Evolutionary conservation across 2,888 invertebrate species (phyloP), one percentile per base, ranked within the genome.

Genomic region (Drosophila algonquin): DNA sequence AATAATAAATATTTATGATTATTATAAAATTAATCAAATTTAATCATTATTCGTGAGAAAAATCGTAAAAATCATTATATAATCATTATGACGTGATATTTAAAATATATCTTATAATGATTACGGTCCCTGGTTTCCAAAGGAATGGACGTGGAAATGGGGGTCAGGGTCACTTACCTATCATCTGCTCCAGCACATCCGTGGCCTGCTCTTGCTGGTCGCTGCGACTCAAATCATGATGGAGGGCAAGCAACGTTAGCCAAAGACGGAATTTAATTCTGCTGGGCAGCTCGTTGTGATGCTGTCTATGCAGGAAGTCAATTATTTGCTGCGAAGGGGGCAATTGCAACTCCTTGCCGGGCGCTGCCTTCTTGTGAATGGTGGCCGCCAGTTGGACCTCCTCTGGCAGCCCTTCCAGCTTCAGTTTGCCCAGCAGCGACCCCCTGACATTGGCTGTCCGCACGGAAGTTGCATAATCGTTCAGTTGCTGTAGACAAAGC

Each of bases 251-350:
- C 46, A 90, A 77, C 5, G 91, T 71, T 54, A 89, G 72, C 76
- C 90, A 90, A 6, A 92, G 69, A 0, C 88, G 63, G 2, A 63
- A 71, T 69, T 92, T 92, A 14, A 77, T 74, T 5, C 77, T 68
- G 10, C 69, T 62, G 6, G 84, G 70, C 35, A 91, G 76, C 58
- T 87, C 87, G 0, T 87, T 77, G 6, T 92, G 57, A 0, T 92
- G 91, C 18, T 92, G 52, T 14, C 73, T 71, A 6, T 72, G 70
- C 56, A 92, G 72, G 9, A 86, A 46, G 7, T 77, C 64, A 3
- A 92, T 60, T 3, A 82, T 54, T 0, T 72, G 62, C 16, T 64
- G 78, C 14, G 89, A 32, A 1, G 21, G 8, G 0, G 80, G 70
- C 50, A 63, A 40, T 16, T 55, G 27, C 9, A 55, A 16, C 8